phyloP scores from a whole-genome alignment of 2,888 invertebrate genomes.

The Apotomis capreana region DNA sequence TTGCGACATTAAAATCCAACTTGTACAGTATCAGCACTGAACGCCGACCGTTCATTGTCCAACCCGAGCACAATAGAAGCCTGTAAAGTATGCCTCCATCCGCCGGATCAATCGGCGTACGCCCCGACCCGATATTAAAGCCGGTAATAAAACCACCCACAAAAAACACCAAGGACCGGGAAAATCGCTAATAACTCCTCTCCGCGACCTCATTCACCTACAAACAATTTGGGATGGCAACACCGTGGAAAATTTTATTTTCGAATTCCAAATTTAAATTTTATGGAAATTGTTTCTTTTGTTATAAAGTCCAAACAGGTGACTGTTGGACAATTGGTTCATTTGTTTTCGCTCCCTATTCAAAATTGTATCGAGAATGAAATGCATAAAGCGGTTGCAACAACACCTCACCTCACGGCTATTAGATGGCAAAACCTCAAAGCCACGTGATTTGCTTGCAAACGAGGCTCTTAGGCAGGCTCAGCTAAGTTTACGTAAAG shows the following conservation, averaged over 20 bases:
- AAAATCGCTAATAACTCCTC: constrained; percentile 23
- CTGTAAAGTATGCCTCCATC: constrained; percentile 12
- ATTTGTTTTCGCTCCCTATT: constrained; percentile 29
- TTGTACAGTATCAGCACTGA: constrained; percentile 8
- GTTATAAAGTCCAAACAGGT: constrained; percentile 9
- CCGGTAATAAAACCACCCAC: constrained; percentile 19
- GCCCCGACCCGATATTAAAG: constrained; percentile 13
- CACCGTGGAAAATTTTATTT: constrained; percentile 26
- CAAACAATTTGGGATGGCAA: constrained; percentile 28
- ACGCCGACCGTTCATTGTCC: not conserved
- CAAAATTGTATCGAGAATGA: constrained; percentile 25
- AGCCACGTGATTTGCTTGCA: constrained; percentile 32
- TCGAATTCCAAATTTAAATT: constrained; percentile 23
- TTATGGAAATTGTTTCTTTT: constrained; percentile 27
- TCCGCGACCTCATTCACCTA: constrained; percentile 23
- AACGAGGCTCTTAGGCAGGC: constrained; percentile 24
- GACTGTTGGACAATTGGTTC: constrained; percentile 21
- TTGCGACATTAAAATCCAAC: constrained; percentile 14
- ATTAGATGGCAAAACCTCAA: constrained; percentile 26
- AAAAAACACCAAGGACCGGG: constrained; percentile 10
- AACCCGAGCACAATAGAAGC: constrained; percentile 20
- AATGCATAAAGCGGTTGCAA: constrained; percentile 32
- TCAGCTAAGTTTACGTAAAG: not conserved
- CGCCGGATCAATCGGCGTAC: constrained; percentile 21
- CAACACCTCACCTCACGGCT: constrained; percentile 29